Evolutionary conservation across 1,140 invertebrate genomes (phyloP).

Genomic region (Euglossa dilemma): DNA sequence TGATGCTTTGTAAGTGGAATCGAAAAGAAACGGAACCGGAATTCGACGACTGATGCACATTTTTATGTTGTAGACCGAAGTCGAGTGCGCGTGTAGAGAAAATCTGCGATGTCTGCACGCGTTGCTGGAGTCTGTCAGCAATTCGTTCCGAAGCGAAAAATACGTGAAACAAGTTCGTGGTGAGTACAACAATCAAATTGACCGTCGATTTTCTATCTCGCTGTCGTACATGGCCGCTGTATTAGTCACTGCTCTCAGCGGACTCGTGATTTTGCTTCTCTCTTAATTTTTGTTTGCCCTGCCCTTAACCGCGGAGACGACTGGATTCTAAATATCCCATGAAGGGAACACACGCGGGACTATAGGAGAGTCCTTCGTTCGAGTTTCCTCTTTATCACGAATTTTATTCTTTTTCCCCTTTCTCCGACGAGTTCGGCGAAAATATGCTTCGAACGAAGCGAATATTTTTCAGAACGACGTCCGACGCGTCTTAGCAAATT

Average conservation of each 20-base stretch:
- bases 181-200: conserved; percentile 73
- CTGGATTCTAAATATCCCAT: neutral
- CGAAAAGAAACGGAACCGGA: neutral
- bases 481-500: too few relatives aligned
- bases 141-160: conserved; percentile 76
- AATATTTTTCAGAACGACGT: too few relatives aligned
- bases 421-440: too few relatives aligned
- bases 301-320: neutral
- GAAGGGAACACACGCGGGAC: neutral
- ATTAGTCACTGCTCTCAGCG: conserved; percentile 67
- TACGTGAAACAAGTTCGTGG: conserved; percentile 79
- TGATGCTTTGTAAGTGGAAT: neutral
- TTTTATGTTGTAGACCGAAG: conserved; percentile 86
- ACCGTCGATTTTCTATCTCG: conserved; percentile 36
- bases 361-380: too few relatives aligned
- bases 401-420: neutral
- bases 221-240: conserved; percentile 63
- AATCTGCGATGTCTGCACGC: conserved; percentile 87
- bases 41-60: neutral
- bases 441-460: too few relatives aligned
- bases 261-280: conserved; percentile 60
- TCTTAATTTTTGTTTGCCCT: conserved; percentile 17
- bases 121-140: conserved; percentile 82
- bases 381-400: neutral
- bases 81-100: conserved; percentile 88